Base-by-base conservation (phyloP, 1,140 invertebrate genomes). In the Chrysoperla carnea region DNA sequence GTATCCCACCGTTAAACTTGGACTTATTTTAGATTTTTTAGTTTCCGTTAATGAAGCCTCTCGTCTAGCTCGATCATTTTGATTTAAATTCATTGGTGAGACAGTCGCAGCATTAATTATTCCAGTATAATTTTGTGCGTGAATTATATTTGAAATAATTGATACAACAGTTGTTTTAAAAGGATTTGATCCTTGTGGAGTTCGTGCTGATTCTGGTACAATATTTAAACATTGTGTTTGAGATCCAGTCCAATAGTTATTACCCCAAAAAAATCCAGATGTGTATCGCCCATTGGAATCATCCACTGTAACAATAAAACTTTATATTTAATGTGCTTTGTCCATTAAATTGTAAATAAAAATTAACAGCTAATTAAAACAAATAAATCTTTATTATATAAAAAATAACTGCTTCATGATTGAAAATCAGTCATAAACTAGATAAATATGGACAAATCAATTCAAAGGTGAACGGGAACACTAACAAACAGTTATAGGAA, bases 211-310 rank as follows among this genome's bases (percentile, higher is more conserved):
- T 52, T 51, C 47, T 8, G 53, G 48, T 17, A 44, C 70, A 42
- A 84, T 79, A 45, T 78, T 72, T 38, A 69, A 60, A 55, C 84
- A 87, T 28, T 83, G 70, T 43, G 75, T 76, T 33, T 77, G 67
- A 2, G 84, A 87, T 46, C 82, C 82, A 29, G 73, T 72, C 73
- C 81, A 86, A 61, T 80, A 87, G 41, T 76, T 76, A 60, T 87
- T 87, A 27, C 84, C 83, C 75, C 81, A 85, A 59, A 81, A 81
- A 66, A 81, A 84, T 52, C 81, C 77, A 37, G 75, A 76, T 4
- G 77, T 76, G 55, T 82, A 84, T 48, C 78, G 70, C 9, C 82
- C 82, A 52, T 78, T 81, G 12, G 83, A 76, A 60, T 87, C 83
- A 45, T 81, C 76, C 71, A 80, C 83, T 85, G 63, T 1, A 65